Evolutionary conservation across 2,797 vertebrate genomes (phyloP), one percentile per base, ranked within the genome.

Genomic region (Apodemus agrarius): DNA sequence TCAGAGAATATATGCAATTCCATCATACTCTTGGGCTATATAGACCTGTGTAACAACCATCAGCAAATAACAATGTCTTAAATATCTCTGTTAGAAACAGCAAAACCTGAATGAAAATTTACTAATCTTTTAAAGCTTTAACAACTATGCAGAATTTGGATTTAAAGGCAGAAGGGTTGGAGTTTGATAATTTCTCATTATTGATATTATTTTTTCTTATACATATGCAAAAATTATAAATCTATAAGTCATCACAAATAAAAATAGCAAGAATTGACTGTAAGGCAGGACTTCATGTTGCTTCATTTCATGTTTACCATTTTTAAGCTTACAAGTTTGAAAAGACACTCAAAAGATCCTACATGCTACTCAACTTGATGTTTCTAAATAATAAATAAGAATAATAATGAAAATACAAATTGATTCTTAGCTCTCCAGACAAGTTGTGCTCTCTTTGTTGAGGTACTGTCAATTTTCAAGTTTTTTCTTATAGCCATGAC

Each of bases 1-100:
- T 81, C 12, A 0, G 3, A n/a, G 7, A 69, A 93, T 90, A 37
- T 43, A 14, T 46, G 76, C 14, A 8, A 1, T 49, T 52, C 63
- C 24, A 74, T 85, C 8, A 17, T 82, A 10, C 4, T 31, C 11
- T 6, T 92, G 12, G 0, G 29, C 26, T 37, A 69, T 16, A 37
- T 59, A 72, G 57, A n/a, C 43, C 12, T 84, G 26, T 88, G 37
- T 65, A 29, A 76, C 11, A 83, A 6, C 10, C 10, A 43, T 19
- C 7, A 4, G 19, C 3, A 82, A 90, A 37, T 52, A 69, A 1
- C 1, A 9, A 67, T 22, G 6, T 46, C 37, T n/a, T 67, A 52
- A 85, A 63, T 52, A 91, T 83, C 52, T 89, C 16, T 89, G 29
- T n/a, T 78, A 91, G 40, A 31, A 95, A 54, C 5, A 89, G 46